Percentiles rank a stretch among this genome's conserved stretches.
Conservation (phyloP, 1,140 invertebrate species). For the Ptiloglossa arizonensis region DNA sequence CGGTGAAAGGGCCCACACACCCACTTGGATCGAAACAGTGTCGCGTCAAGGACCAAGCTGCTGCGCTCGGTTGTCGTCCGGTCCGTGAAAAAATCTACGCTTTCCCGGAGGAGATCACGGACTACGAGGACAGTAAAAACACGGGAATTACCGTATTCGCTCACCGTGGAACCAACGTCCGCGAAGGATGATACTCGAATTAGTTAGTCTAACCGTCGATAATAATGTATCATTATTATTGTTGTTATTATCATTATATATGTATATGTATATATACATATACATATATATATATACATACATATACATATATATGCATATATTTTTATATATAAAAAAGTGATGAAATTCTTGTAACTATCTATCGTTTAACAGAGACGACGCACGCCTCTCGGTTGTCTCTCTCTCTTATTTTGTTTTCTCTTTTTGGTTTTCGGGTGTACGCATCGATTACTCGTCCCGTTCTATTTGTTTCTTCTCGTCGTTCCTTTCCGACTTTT, state of each 20-base stretch:
- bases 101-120: background rate
- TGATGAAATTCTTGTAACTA: slow-evolving; percentile 71
- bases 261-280: slow-evolving; percentile 40
- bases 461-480: slow-evolving; percentile 30
- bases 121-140: slow-evolving; percentile 17
- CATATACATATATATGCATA: slow-evolving; percentile 52
- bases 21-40: slow-evolving; percentile 32
- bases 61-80: background rate
- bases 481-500: background rate
- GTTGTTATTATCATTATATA: slow-evolving; percentile 39
- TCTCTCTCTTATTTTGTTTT: too few species aligned
- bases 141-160: slow-evolving; percentile 19
- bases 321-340: slow-evolving; percentile 71
- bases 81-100: background rate
- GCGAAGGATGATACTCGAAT: slow-evolving; percentile 42
- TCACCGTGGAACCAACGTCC: slow-evolving; percentile 20
- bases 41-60: background rate
- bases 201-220: slow-evolving; percentile 63
- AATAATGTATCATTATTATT: slow-evolving; percentile 55
- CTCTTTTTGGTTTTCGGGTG: slow-evolving; percentile 26
- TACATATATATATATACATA: slow-evolving; percentile 43
- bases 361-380: slow-evolving; percentile 70
- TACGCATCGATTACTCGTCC: slow-evolving; percentile 35
- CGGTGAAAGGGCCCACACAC: slow-evolving; percentile 33
- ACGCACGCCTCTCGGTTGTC: slow-evolving; percentile 38